Evolutionary conservation across 2,888 invertebrate species (phyloP).

Genomic region (Synergus gifuensis): DNA sequence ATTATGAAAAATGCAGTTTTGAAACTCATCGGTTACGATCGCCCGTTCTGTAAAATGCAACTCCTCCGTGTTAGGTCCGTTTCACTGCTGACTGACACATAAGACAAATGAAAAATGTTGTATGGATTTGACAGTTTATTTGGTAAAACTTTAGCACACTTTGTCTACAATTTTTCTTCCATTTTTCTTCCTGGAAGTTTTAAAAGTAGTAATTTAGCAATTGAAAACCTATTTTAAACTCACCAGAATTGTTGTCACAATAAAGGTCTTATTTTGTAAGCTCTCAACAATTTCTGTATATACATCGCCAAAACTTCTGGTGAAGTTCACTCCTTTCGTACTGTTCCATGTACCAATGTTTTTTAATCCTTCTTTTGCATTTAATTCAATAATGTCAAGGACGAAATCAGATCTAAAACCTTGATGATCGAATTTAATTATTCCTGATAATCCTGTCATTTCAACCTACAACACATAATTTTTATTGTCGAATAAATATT

Average conservation of each 20-base stretch:
- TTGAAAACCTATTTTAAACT: slow-evolving; percentile 71
- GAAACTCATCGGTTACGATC: too few species aligned
- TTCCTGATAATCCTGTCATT: slow-evolving; percentile 95
- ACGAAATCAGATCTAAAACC: slow-evolving; percentile 95
- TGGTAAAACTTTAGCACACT: too few species aligned
- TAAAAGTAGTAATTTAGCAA: not conserved
- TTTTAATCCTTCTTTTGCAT: slow-evolving; percentile 87
- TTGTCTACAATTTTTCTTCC: too few species aligned
- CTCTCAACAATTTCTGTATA: slow-evolving; percentile 93
- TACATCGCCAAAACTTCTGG: slow-evolving; percentile 90
- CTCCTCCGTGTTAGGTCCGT: too few species aligned
- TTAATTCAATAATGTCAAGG: slow-evolving; percentile 93
- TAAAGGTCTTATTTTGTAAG: slow-evolving; percentile 93
- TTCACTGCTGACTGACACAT: too few species aligned
- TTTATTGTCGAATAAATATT: not conserved
- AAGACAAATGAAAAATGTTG: too few species aligned
- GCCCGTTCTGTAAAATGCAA: too few species aligned
- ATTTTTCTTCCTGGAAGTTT: too few species aligned
- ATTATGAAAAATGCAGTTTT: too few species aligned
- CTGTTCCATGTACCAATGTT: slow-evolving; percentile 95
- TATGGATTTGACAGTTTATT: too few species aligned
- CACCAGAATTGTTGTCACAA: slow-evolving; percentile 95
- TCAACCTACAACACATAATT: slow-evolving; percentile 83
- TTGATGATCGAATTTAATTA: slow-evolving; percentile 95
- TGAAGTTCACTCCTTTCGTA: slow-evolving; percentile 92